A percentile compares a stretch with the other conserved stretches of the same genome.
Evolutionary conservation across 1,140 invertebrate species (phyloP).

Genomic region (Neodiprion pinetum): DNA sequence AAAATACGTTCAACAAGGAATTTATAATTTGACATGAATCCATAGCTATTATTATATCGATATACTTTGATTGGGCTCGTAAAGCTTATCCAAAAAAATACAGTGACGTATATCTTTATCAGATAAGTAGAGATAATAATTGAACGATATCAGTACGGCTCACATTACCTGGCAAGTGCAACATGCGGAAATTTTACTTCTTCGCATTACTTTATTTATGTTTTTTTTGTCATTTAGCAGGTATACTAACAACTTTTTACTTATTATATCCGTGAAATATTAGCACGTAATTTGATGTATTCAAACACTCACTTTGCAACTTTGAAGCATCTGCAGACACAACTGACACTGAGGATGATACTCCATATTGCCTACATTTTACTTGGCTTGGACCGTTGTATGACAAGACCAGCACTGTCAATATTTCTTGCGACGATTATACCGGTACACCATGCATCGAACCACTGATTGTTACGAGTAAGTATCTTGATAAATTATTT

Average conservation of each 20-base stretch:
- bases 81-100: too few species aligned
- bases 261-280: not conserved
- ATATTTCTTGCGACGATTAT: constrained; percentile 18
- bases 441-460: constrained; percentile 33
- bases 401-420: constrained; percentile 11
- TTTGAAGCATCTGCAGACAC: constrained; percentile 18
- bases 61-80: not conserved
- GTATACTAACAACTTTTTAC: constrained; percentile 27
- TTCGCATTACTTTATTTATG: constrained; percentile 15
- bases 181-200: not conserved
- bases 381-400: constrained; percentile 33
- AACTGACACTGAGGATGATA: constrained; percentile 11
- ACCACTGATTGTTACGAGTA: constrained; percentile 24
- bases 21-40: not conserved
- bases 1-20: not conserved
- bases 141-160: not conserved
- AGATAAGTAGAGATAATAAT: not conserved
- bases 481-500: not conserved
- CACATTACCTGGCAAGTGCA: not conserved
- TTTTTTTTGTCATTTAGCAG: constrained; percentile 27
- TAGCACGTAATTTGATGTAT: constrained; percentile 1
- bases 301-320: not conserved
- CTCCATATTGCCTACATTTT: constrained; percentile 34
- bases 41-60: too few species aligned
- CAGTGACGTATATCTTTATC: not conserved